Evolutionary conservation across 2,888 invertebrate species (phyloP).

Genomic region (Catocala sponsa): DNA sequence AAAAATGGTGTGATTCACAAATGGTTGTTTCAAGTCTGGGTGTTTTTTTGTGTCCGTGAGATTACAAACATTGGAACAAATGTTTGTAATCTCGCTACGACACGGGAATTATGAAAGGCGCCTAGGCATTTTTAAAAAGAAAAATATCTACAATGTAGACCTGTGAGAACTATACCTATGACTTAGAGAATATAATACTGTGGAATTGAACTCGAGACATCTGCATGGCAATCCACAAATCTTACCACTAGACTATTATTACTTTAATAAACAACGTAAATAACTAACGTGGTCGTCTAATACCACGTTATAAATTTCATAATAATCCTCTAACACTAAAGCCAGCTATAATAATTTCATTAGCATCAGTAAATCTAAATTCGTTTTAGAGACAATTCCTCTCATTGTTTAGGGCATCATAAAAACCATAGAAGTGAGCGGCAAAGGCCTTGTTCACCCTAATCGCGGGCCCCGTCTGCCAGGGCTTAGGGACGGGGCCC

Average conservation of each 20-base stretch:
- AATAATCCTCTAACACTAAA: conserved; percentile 35
- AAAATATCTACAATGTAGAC: no score
- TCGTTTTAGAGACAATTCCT: conserved; percentile 52
- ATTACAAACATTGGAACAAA: no score
- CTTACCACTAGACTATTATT: not conserved
- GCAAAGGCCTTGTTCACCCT: conserved; percentile 67
- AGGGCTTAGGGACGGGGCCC: conserved; percentile 78
- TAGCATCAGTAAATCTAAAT: conserved; percentile 49
- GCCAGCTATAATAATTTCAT: conserved; percentile 48
- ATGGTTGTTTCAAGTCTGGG: no score
- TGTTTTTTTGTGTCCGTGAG: no score
- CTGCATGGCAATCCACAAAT: not conserved
- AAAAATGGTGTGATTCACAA: no score
- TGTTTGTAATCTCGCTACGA: no score
- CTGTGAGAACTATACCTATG: no score
- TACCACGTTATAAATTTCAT: conserved; percentile 26
- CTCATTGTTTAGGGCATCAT: conserved; percentile 69
- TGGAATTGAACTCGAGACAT: no score
- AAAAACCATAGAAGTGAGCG: conserved; percentile 82
- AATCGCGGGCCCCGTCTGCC: conserved; percentile 78
- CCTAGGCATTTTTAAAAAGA: no score
- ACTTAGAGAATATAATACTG: no score
- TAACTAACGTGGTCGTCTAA: conserved; percentile 5
- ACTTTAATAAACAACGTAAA: conserved; percentile 5
- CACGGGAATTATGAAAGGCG: no score